A percentile compares a stretch with the other conserved stretches of the same genome.
Conservation (phyloP, 2,113 vertebrate genomes). For the Erythrocercus mccallii region DNA sequence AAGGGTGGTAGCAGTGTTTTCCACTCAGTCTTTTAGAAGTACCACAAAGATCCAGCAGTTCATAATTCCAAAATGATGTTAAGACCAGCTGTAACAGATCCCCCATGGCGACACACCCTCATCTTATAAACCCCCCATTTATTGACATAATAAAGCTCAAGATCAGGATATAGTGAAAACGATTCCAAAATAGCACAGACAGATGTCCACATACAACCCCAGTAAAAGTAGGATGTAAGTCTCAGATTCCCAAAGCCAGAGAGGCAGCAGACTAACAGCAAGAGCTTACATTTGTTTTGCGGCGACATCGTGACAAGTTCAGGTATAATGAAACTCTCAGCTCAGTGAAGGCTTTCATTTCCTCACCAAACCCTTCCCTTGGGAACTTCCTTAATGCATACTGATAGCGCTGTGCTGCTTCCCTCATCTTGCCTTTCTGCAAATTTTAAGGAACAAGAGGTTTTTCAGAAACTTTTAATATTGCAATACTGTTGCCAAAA, state of each 20-base stretch:
- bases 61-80: neutral
- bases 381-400: constrained; percentile 97
- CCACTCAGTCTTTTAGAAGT: neutral
- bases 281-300: constrained; percentile 94
- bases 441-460: neutral
- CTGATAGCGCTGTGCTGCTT: constrained; percentile 96
- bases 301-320: constrained; percentile 93
- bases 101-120: accelerated
- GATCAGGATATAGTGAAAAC: neutral
- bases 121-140: neutral
- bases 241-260: neutral
- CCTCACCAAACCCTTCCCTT: constrained; percentile 91
- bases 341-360: constrained; percentile 93
- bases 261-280: neutral
- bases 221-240: accelerated
- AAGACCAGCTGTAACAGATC: neutral
- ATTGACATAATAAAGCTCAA: neutral
- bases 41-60: neutral
- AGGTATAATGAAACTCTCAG: constrained; percentile 93
- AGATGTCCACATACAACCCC: neutral
- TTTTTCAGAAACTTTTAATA: neutral
- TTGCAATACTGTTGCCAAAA: neutral
- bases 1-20: neutral
- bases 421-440: constrained; percentile 99
- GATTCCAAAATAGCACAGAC: neutral